Conservation (phyloP, 92 coral and sea anemone genomes). For the Nematostella vectensis region DNA sequence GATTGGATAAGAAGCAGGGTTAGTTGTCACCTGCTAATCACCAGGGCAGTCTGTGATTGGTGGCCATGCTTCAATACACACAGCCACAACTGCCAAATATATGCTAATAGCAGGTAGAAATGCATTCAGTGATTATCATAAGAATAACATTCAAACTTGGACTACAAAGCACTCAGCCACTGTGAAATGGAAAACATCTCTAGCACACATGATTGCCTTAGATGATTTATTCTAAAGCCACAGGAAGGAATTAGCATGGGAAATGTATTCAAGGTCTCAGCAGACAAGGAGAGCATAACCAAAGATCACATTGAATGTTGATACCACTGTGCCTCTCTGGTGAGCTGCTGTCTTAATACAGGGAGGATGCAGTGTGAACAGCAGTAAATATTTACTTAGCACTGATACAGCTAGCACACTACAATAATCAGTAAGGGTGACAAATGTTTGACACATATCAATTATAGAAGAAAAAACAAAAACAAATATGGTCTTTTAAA, state of each 20-base stretch:
- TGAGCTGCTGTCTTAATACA: no score
- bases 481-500: no score
- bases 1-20: constrained; percentile 49
- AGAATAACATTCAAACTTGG: constrained; percentile 36
- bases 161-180: constrained; percentile 1
- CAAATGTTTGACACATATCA: no score
- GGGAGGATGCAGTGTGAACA: no score
- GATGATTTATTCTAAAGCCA: background rate
- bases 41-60: constrained; percentile 45
- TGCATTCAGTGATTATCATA: constrained; percentile 62
- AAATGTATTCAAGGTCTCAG: no score
- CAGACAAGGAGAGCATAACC: no score
- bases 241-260: background rate
- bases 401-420: no score
- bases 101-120: constrained; percentile 65
- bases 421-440: no score
- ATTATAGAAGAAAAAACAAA: no score
- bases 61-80: constrained; percentile 23
- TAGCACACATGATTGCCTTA: background rate
- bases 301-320: no score
- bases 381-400: no score
- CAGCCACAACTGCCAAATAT: constrained; percentile 40
- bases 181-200: background rate
- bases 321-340: no score
- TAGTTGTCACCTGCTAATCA: constrained; percentile 67